phyloP scores from a whole-genome alignment of 2,797 vertebrate species.

The Xenentodon cancila region DNA sequence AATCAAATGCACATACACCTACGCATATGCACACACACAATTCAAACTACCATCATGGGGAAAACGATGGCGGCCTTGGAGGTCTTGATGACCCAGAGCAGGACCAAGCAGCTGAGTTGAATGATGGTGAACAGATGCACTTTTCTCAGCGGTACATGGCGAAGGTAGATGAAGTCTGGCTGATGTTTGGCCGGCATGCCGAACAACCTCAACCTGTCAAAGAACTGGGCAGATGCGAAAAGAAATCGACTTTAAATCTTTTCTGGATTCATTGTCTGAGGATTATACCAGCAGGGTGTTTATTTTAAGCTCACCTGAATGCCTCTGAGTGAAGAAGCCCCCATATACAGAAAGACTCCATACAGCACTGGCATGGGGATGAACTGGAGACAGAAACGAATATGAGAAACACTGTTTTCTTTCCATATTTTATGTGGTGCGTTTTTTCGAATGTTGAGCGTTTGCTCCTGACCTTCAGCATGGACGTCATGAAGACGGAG shows the following conservation, averaged over 20 bases:
- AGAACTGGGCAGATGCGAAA: constrained; percentile 82
- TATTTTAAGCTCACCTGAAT: constrained; percentile 88
- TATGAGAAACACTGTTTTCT: not conserved
- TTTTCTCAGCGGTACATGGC: constrained; percentile 97
- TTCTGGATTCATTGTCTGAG: not conserved
- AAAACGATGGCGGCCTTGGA: constrained; percentile 97
- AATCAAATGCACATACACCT: not conserved
- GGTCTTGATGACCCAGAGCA: constrained; percentile 98
- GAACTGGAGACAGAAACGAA: constrained; percentile 80
- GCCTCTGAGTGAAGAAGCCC: constrained; percentile 96
- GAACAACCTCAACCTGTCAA: constrained; percentile 94
- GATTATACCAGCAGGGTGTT: not conserved
- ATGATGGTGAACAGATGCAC: constrained; percentile 97
- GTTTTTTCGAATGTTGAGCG: too few species aligned
- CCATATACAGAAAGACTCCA: constrained; percentile 99
- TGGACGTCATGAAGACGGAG: constrained; percentile 97
- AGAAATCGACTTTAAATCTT: not conserved
- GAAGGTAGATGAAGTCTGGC: constrained; percentile 98
- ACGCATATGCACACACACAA: not conserved
- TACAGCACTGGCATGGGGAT: constrained; percentile 99
- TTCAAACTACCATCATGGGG: constrained; percentile 94
- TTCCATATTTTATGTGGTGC: too few species aligned
- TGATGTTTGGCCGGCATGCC: constrained; percentile 99
- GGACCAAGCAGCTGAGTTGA: constrained; percentile 92
- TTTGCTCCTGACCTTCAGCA: constrained; percentile 88